Evolutionary conservation across 2,797 vertebrate species (phyloP).

Genomic region (Setipinna tenuifilis): DNA sequence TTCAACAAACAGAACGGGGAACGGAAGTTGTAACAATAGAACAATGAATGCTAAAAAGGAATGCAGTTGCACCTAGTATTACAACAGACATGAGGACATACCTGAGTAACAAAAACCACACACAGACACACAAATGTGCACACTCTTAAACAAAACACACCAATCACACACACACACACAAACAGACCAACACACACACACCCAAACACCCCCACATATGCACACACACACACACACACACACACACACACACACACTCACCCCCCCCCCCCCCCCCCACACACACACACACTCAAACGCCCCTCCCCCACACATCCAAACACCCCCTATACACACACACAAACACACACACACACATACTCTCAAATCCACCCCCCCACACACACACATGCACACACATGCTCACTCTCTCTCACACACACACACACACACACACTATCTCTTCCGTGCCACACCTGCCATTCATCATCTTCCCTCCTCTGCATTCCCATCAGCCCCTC

Average conservation of each 20-base stretch:
- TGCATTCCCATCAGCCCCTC: constrained; percentile 71
- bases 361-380: not conserved
- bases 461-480: constrained; percentile 59
- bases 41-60: not conserved
- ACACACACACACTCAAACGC: not conserved
- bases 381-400: not conserved
- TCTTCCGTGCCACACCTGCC: constrained; percentile 58
- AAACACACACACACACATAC: not conserved
- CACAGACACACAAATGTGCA: not conserved
- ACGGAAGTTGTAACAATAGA: not conserved
- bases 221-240: not conserved
- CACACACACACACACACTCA: not conserved
- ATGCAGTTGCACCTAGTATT: not conserved
- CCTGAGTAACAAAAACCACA: not conserved
- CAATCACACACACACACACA: not conserved
- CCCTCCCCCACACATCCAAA: not conserved
- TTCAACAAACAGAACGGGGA: not conserved
- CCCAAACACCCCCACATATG: not conserved
- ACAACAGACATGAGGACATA: not conserved
- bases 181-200: not conserved
- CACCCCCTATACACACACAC: not conserved
- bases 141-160: not conserved
- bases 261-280: not conserved
- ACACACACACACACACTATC: not conserved
- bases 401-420: not conserved